These are phyloP conservation scores for Calypte anna DNA, from an alignment of 2,113 vertebrate species.

Conservation along the genomic window DNA sequence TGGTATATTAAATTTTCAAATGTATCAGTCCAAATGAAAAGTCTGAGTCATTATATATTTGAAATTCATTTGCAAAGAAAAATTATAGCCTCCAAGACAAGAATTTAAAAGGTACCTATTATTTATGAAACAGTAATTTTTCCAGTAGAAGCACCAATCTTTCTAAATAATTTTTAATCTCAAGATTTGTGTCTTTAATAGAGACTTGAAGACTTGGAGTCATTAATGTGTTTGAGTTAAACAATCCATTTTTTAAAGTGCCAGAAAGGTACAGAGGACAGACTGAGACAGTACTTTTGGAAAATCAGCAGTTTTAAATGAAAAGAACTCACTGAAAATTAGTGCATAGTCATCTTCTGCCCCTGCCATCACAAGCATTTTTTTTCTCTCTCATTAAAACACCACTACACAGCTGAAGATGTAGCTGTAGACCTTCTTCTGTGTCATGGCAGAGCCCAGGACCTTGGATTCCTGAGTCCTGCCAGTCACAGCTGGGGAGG, in stretches of 20 bases:
- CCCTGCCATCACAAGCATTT: background rate
- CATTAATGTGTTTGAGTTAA: background rate
- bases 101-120: conserved; percentile 11
- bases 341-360: background rate
- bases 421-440: background rate
- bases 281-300: background rate
- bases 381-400: background rate
- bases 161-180: background rate
- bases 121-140: conserved; percentile 1
- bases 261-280: background rate
- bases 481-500: background rate
- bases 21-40: background rate
- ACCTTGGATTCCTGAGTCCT: background rate
- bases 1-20: background rate
- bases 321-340: background rate
- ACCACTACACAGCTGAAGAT: background rate
- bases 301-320: background rate
- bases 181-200: background rate
- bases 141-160: background rate
- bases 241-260: background rate
- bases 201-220: background rate
- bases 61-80: conserved; percentile 32
- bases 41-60: background rate
- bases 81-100: background rate
- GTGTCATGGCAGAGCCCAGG: background rate